phyloP scores from a whole-genome alignment of 2,888 invertebrate species.

The Ophion costatus region DNA sequence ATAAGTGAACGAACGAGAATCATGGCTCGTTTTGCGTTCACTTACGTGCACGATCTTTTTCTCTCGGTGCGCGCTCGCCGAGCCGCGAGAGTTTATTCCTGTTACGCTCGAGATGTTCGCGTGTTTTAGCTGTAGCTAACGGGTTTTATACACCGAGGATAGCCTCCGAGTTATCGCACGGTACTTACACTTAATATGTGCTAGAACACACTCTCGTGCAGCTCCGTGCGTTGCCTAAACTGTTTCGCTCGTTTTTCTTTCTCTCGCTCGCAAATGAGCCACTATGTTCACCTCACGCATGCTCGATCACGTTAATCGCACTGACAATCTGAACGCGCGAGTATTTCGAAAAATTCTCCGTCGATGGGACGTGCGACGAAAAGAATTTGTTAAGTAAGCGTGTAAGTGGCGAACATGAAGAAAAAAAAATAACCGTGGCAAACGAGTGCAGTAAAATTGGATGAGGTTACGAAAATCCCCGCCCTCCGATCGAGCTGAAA shows the following conservation, averaged over 20 bases:
- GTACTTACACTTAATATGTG: slow-evolving; percentile 40
- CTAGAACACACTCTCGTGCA: slow-evolving; percentile 34
- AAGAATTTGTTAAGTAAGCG: background rate
- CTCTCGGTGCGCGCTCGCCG: slow-evolving; percentile 11
- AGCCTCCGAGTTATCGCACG: slow-evolving; percentile 32
- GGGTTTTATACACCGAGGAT: slow-evolving; percentile 41
- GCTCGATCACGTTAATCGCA: slow-evolving; percentile 76
- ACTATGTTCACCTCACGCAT: slow-evolving; percentile 75
- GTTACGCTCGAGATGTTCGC: slow-evolving; percentile 61
- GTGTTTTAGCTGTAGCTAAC: slow-evolving; percentile 53
- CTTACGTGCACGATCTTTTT: slow-evolving; percentile 31
- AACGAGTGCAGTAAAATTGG: too few relatives aligned
- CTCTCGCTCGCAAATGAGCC: slow-evolving; percentile 70
- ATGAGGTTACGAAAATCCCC: too few relatives aligned
- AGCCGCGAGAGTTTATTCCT: slow-evolving; percentile 35
- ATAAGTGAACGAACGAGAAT: slow-evolving; percentile 48
- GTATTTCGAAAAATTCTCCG: background rate
- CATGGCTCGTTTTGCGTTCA: slow-evolving; percentile 26
- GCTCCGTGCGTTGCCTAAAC: background rate
- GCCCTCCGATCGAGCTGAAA: too few relatives aligned
- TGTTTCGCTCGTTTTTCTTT: slow-evolving; percentile 26
- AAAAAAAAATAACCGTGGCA: background rate
- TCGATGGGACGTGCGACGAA: background rate
- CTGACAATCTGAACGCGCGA: slow-evolving; percentile 28
- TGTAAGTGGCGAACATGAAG: background rate